A percentile compares a stretch with the other conserved stretches of the same genome.
These are phyloP conservation scores for Sogatella furcifera DNA, from an alignment of 1,140 invertebrate species.

Conservation along the genomic window DNA sequence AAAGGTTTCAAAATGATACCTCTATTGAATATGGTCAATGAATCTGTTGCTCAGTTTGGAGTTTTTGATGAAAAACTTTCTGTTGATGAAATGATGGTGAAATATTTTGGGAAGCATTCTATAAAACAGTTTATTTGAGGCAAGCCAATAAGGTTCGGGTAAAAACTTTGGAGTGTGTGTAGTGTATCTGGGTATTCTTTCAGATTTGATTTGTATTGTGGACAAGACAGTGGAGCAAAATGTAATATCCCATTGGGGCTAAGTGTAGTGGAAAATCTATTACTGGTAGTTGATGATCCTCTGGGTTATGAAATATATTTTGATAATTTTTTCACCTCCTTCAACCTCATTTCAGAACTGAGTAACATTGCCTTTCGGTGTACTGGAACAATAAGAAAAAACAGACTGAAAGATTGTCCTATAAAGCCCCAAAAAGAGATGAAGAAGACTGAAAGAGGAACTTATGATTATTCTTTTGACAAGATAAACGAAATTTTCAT, in stretches of 20 bases:
- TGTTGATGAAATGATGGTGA: conserved; percentile 1
- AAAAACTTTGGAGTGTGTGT: neutral
- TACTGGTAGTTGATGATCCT: neutral
- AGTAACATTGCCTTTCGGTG: neutral
- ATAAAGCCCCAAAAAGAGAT: neutral
- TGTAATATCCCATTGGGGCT: neutral
- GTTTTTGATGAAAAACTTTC: neutral
- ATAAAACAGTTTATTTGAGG: neutral
- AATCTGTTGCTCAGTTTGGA: neutral
- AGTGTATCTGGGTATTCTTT: neutral
- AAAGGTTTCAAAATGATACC: neutral
- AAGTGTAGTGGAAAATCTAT: neutral
- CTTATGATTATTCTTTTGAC: neutral
- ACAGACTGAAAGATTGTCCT: neutral
- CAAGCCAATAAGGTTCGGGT: neutral
- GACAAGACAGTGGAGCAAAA: neutral
- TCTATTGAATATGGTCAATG: neutral
- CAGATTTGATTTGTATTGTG: neutral
- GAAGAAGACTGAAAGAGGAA: neutral
- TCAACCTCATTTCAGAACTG: neutral
- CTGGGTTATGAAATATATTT: neutral
- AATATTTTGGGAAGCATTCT: neutral
- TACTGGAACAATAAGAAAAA: neutral
- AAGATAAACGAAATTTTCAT: neutral
- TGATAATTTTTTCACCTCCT: neutral